Base-by-base conservation (phyloP, 2,113 vertebrate species). In the Sebastes fasciatus region DNA sequence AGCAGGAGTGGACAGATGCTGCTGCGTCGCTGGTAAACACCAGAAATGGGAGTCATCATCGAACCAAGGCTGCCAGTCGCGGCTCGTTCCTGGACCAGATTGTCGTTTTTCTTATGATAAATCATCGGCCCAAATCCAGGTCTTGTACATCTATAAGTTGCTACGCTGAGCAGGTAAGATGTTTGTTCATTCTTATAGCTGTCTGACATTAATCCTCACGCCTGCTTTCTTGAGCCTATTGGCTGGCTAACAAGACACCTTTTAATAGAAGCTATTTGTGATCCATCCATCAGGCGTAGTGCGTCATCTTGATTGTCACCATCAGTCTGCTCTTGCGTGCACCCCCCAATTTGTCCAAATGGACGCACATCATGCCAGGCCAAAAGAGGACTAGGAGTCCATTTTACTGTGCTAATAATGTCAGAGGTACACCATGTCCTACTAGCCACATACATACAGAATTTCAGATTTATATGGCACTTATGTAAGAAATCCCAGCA, bases 291-390 rank as follows among this genome's bases (percentile, higher is more conserved):
- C 90, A 87, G 43, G 75, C 60, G 75, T 91, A 80, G 77, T 93
- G 91, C 93, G 91, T 94, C 92, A 94, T 92, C 86, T 71, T 61
- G 74, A 81, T 51, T 77, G 88, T 67, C 85, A 76, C 77, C 68
- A 55, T 86, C 87, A 69, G 72, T 83, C 77, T 85, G 75, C 63
- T 88, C 78, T 60, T 80, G 79, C 83, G 76, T 84, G 74, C 86
- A 49, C n/a, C 49, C 70, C 49, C 34, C 74, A 63, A 75, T 14
- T 65, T 80, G 64, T 69, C 77, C 75, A 82, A 85, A 83, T 70
- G 78, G 89, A 81, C 43, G 68, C 87, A 61, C 77, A 82, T 42
- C 61, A 73, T 19, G 14, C 54, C 43, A 45, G 23, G 74, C 21
- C 64, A 72, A 40, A 51, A 34, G 34, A 83, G 58, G 5, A 57